Conservation (phyloP, 1,140 invertebrate species). For the Hyposmocoma kahamanoa region DNA sequence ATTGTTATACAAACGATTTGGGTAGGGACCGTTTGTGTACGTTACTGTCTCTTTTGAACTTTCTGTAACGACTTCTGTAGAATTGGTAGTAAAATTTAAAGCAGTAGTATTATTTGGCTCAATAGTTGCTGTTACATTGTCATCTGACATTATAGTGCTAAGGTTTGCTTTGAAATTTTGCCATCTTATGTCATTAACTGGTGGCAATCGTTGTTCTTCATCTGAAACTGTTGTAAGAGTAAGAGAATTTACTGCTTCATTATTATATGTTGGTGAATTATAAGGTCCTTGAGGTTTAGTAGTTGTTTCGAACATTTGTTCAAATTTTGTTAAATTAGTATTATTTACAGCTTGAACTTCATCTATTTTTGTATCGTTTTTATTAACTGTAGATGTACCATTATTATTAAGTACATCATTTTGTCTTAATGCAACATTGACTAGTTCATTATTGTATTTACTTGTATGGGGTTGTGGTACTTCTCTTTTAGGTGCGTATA, state of each 20-base stretch:
- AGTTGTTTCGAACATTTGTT: constrained; percentile 11
- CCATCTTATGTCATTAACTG: constrained; percentile 29
- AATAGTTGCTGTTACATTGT: constrained; percentile 1
- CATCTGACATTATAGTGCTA: neutral
- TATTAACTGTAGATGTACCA: neutral
- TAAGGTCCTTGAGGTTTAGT: constrained; percentile 20
- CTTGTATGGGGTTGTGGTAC: neutral
- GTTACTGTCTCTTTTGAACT: neutral
- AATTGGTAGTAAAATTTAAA: neutral
- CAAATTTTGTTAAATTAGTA: constrained; percentile 12
- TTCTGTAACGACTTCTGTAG: neutral
- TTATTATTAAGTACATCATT: neutral
- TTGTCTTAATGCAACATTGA: neutral
- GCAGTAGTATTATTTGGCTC: neutral
- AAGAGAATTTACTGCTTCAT: constrained; percentile 24
- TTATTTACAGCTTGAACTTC: neutral
- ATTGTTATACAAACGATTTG: constrained; percentile 28
- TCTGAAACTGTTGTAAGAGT: constrained; percentile 26
- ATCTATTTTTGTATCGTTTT: neutral
- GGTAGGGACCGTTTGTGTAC: constrained; percentile 12
- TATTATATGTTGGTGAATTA: constrained; percentile 31
- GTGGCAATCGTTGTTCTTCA: constrained; percentile 11
- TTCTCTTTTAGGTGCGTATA: constrained; percentile 10
- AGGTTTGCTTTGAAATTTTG: constrained; percentile 23
- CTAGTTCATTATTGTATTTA: neutral